phyloP scores from a whole-genome alignment of 2,888 invertebrate genomes.

The Drosophila quinaria region DNA sequence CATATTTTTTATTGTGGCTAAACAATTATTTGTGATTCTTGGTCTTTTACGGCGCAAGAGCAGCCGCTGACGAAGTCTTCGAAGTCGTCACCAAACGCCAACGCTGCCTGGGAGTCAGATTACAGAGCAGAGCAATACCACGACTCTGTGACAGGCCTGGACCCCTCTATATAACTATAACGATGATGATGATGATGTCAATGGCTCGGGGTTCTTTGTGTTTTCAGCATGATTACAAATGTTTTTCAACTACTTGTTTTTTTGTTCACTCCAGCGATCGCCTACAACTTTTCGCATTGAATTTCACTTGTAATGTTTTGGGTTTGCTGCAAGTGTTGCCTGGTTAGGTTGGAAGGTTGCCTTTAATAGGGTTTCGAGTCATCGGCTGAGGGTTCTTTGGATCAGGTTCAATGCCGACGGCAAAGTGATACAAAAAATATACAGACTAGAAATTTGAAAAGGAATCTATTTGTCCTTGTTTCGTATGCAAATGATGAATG shows the following conservation, averaged over 20 bases:
- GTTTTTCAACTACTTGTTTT: slow-evolving; percentile 61
- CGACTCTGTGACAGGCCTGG: slow-evolving; percentile 38
- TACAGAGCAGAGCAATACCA: slow-evolving; percentile 47
- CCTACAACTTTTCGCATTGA: slow-evolving; percentile 67
- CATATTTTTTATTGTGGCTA: slow-evolving; percentile 71
- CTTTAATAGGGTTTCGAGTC: slow-evolving; percentile 39
- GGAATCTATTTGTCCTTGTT: slow-evolving; percentile 10
- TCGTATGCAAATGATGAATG: slow-evolving; percentile 34
- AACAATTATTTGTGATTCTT: slow-evolving; percentile 80
- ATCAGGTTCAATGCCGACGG: slow-evolving; percentile 59
- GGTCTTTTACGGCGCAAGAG: slow-evolving; percentile 58
- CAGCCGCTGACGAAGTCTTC: slow-evolving; percentile 51
- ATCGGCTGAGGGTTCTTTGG: slow-evolving; percentile 19
- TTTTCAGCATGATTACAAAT: slow-evolving; percentile 58
- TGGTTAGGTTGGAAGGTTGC: slow-evolving; percentile 35
- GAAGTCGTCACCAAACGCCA: slow-evolving; percentile 64
- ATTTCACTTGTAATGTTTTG: slow-evolving; percentile 64
- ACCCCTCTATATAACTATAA: slow-evolving; percentile 20
- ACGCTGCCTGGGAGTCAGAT: slow-evolving; percentile 56
- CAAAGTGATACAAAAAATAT: slow-evolving; percentile 25
- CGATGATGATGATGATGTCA: slow-evolving; percentile 59
- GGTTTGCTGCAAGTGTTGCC: slow-evolving; percentile 40
- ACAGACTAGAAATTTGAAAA: slow-evolving; percentile 3
- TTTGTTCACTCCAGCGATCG: slow-evolving; percentile 31
- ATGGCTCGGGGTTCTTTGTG: slow-evolving; percentile 50